Percentiles rank a stretch among this genome's conserved stretches.
phyloP scores from a whole-genome alignment of 2,797 vertebrate species.

The Microhierax caerulescens region DNA sequence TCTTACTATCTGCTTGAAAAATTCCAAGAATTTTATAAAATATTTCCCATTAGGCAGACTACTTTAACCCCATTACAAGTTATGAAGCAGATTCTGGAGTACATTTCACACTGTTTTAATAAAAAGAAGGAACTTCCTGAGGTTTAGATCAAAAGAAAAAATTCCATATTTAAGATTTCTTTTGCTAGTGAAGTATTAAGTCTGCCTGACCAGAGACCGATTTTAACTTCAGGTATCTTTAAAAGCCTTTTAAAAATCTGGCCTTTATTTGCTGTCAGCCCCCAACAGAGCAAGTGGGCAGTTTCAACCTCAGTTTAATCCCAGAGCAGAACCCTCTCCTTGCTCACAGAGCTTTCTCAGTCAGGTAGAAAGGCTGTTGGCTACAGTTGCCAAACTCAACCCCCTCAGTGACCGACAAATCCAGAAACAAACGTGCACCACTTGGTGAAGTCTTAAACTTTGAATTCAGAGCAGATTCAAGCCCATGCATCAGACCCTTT shows the following conservation, averaged over 20 bases:
- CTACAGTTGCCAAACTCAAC: background rate
- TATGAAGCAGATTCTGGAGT: background rate
- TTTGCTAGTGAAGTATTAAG: background rate
- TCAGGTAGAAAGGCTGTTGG: background rate
- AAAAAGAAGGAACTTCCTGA: background rate
- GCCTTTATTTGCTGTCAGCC: background rate
- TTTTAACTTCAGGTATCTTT: background rate
- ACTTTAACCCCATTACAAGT: background rate
- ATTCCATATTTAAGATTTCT: background rate
- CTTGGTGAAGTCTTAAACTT: background rate
- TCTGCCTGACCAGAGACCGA: background rate
- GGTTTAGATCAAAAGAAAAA: background rate
- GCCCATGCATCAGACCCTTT: background rate
- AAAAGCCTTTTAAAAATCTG: background rate
- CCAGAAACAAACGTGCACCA: background rate
- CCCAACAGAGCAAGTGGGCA: background rate
- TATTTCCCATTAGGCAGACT: background rate
- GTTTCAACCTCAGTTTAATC: background rate
- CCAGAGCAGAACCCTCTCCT: background rate
- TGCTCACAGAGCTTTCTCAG: background rate
- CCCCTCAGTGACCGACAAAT: background rate
- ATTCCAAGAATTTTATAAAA: background rate
- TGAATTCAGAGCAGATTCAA: background rate
- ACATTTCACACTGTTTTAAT: background rate
- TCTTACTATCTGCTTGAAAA: background rate